These are phyloP conservation scores for Mythimna impura DNA, from an alignment of 2,888 invertebrate genomes.

Conservation along the genomic window DNA sequence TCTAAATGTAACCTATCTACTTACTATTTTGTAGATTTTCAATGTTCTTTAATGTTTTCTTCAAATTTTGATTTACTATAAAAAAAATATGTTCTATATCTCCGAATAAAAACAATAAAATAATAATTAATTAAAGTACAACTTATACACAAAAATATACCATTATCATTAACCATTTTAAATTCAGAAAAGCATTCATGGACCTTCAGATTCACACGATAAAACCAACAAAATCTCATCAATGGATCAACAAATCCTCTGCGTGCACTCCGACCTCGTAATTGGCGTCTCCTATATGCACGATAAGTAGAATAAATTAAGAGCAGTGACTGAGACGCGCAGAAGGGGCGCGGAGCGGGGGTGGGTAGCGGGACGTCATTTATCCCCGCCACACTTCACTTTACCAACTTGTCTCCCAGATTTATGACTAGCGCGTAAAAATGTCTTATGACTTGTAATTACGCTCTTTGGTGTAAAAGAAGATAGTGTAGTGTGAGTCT, in stretches of 20 bases:
- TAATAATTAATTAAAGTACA: too few relatives aligned
- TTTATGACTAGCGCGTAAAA: slow-evolving; percentile 69
- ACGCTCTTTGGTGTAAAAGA: slow-evolving; percentile 38
- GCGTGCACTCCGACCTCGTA: slow-evolving; percentile 46
- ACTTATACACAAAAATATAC: too few relatives aligned
- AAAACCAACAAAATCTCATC: not conserved
- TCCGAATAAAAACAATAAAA: too few relatives aligned
- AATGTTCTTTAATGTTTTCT: not conserved
- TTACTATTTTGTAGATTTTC: not conserved
- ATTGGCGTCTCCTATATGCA: slow-evolving; percentile 68
- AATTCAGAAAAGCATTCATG: too few relatives aligned
- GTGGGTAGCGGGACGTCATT: slow-evolving; percentile 52
- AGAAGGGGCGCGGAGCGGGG: not conserved
- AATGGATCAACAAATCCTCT: not conserved
- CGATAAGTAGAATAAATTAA: slow-evolving; percentile 71
- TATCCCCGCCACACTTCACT: slow-evolving; percentile 70
- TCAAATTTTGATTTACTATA: too few relatives aligned
- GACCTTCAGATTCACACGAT: too few relatives aligned
- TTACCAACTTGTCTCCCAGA: slow-evolving; percentile 75
- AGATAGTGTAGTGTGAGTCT: not conserved
- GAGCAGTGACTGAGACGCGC: slow-evolving; percentile 44
- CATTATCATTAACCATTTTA: too few relatives aligned
- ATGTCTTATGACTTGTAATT: slow-evolving; percentile 66
- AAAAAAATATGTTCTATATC: too few relatives aligned
- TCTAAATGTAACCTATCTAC: not conserved